phyloP scores from a whole-genome alignment of 2,113 vertebrate species.

The Puntigrus tetrazona region DNA sequence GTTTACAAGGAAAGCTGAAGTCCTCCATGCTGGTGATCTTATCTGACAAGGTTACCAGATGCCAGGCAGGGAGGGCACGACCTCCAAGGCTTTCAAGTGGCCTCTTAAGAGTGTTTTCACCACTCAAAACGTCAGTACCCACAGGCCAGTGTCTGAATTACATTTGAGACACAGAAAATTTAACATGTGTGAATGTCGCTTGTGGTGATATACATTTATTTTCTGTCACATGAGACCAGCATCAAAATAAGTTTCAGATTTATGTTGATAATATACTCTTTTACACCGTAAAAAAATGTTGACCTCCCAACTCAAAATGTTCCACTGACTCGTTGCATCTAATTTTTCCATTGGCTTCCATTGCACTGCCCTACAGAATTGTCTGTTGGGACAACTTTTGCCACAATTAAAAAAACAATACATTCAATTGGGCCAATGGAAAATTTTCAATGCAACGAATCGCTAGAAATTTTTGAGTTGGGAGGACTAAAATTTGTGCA shows the following conservation, averaged over 20 bases:
- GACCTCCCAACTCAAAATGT: no score
- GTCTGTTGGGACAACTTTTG: no score
- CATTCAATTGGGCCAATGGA: no score
- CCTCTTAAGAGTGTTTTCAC: conserved; percentile 40
- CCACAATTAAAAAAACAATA: no score
- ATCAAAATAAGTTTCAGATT: conserved; percentile 29
- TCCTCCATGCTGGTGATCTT: conserved; percentile 81
- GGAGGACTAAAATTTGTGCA: no score
- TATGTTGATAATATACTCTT: neutral
- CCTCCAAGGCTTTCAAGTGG: conserved; percentile 43
- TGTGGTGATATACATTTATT: conserved; percentile 9
- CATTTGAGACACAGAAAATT: neutral
- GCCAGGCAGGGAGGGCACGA: conserved; percentile 40
- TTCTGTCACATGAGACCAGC: conserved; percentile 32
- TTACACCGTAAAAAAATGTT: no score
- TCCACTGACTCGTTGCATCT: no score
- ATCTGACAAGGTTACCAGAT: conserved; percentile 86
- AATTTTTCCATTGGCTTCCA: no score
- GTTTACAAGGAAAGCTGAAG: conserved; percentile 85
- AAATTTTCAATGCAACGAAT: no score
- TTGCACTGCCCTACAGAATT: no score
- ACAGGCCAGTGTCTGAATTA: conserved; percentile 10
- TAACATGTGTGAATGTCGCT: conserved; percentile 31
- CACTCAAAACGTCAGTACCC: conserved; percentile 15
- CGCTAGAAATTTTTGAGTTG: no score